Evolutionary conservation across 1,140 invertebrate genomes (phyloP).

Genomic region (Thrips palmi): DNA sequence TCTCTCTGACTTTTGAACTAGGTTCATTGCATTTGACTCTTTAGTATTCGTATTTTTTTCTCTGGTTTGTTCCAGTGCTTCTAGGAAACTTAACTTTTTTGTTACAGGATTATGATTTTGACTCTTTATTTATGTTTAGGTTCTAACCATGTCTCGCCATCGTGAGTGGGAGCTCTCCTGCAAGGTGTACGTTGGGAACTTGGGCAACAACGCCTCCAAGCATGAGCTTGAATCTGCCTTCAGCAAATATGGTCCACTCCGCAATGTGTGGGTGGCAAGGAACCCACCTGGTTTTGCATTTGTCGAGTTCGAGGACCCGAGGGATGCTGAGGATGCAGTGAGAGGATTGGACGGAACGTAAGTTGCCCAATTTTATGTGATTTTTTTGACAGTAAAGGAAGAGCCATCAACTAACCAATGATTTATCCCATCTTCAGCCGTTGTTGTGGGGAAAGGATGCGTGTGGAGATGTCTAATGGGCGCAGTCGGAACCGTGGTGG

Average conservation of each 20-base stretch:
- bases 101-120: too few species aligned
- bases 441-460: slow-evolving; percentile 63
- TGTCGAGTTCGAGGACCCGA: slow-evolving; percentile 92
- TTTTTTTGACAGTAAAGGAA: slow-evolving; percentile 5
- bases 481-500: slow-evolving; percentile 52
- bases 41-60: too few species aligned
- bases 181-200: slow-evolving; percentile 98
- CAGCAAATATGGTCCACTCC: slow-evolving; percentile 81
- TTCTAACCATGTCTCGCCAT: slow-evolving; percentile 64
- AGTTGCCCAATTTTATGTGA: slow-evolving; percentile 23
- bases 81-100: too few species aligned
- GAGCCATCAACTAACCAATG: slow-evolving; percentile 1
- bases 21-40: too few species aligned
- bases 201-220: slow-evolving; percentile 79
- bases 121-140: too few species aligned
- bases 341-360: slow-evolving; percentile 85
- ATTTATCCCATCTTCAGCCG: slow-evolving; percentile 31
- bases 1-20: too few species aligned
- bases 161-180: slow-evolving; percentile 85
- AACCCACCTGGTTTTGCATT: slow-evolving; percentile 93
- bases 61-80: too few species aligned
- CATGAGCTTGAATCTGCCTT: slow-evolving; percentile 85
- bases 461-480: slow-evolving; percentile 76
- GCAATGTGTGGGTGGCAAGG: slow-evolving; percentile 93
- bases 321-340: slow-evolving; percentile 96